Evolutionary conservation across 2,797 vertebrate species (phyloP), one percentile per base, ranked within the genome.

Genomic region (Acanthopagrus latus): DNA sequence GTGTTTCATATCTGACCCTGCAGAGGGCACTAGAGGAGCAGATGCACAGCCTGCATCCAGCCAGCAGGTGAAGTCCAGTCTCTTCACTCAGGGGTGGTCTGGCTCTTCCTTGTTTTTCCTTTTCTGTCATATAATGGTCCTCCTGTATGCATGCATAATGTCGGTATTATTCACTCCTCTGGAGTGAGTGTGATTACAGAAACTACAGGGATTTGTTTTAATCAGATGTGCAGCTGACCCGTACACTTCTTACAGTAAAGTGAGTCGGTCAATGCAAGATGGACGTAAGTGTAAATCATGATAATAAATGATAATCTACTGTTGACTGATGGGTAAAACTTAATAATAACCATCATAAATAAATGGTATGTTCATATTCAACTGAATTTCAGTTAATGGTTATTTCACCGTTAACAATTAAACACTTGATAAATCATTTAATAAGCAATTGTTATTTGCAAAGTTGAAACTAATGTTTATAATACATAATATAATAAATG

Each of bases 21-120:
- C 66, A 91, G 91, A 76, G 81, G 87, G 88, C 68, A 12, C 74
- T 66, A 57, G 11, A 86, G 71, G 60, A 78, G 76, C 77, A 77
- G 64, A 55, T 46, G 66, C 64, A 55, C 74, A 16, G 3, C 9
- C 27, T 33, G 5, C 16, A 21, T 1, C 18, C 1, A 1, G 20
- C 23, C 6, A 54, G 23, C 11, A 3, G 25, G 25, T 3, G 4
- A 25, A 21, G 55, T 58, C 29, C 9, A 2, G 43, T 23, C 23
- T 47, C 8, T 4, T 14, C 27, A 23, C 21, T 38, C 2, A 17
- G 27, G 44, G 46, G 2, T 7, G 12, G 54, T n/a, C 12, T 12
- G 7, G 65, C 17, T 48, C 29, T 27, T 54, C 10, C 0, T 1
- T 50, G 5, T 46, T 16, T n/a, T 29, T 16, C 4, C n/a, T n/a